Evolutionary conservation across 2,113 vertebrate species (phyloP), one percentile per base, ranked within the genome.

Genomic region (Naja naja): DNA sequence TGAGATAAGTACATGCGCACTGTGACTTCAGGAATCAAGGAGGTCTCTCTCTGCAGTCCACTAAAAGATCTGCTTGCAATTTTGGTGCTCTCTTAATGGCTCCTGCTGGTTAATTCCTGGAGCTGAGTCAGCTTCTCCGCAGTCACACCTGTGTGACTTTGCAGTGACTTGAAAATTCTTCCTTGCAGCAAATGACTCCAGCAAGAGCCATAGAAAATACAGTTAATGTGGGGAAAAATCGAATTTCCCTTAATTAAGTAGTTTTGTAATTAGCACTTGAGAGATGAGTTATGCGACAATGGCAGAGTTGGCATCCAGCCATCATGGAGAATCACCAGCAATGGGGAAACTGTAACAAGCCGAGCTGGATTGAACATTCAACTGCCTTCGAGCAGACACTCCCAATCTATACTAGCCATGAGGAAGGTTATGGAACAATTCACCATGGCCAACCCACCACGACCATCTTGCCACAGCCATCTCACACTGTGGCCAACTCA

Each of bases 211-310:
- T 97, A 98, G 97, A 98, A 97, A 98, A 98, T 97, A 97, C 97
- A 97, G 91, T 97, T 97, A 97, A 97, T 97, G 97, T 95, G 96
- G 95, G 97, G 97, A 96, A 55, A 96, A 97, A 97, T 96, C 96
- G 95, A 95, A 97, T 97, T 93, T 97, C 34, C 96, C 97, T 98
- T 98, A 98, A 98, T 98, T 98, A 98, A 98, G 96, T 98, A 97
- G 97, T 97, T 96, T 97, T 9, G 90, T 97, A 98, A 97, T 98
- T 98, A 98, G 97, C 96, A 96, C 95, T 97, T 98, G 97, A 98
- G 96, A 97, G 97, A 98, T 97, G 97, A 97, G 96, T 92, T 92
- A 88, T 64, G 91, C 95, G 96, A 96, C 96, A 96, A 95, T 74
- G 96, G 96, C 96, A 94, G 96, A 94, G 97, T 93, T 1, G 58